phyloP scores from a whole-genome alignment of 2,888 invertebrate species.

The Hybos culiciformis region DNA sequence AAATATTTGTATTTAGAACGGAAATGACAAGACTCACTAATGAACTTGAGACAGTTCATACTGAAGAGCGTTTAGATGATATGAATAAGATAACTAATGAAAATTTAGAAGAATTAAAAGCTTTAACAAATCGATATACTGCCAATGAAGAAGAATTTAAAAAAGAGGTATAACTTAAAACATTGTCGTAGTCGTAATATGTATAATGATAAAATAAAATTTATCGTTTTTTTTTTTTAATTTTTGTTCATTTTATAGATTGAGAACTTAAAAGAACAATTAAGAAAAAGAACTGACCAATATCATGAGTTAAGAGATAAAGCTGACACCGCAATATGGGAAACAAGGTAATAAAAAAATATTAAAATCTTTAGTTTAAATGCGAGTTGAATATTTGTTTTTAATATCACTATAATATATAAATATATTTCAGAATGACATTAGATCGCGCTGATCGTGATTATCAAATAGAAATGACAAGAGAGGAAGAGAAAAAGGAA shows the following conservation, averaged over 20 bases:
- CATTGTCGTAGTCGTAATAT: too few relatives aligned
- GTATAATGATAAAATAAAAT: not conserved
- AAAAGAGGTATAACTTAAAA: too few relatives aligned
- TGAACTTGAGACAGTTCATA: constrained; percentile 46
- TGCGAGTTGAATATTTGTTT: constrained; percentile 56
- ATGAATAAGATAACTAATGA: constrained; percentile 41
- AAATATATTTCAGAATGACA: constrained; percentile 31
- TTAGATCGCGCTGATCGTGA: constrained; percentile 35
- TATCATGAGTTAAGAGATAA: constrained; percentile 37
- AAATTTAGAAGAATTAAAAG: constrained; percentile 43
- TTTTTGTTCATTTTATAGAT: constrained; percentile 39
- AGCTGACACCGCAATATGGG: constrained; percentile 41
- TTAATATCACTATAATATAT: too few relatives aligned
- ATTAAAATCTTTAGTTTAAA: too few relatives aligned
- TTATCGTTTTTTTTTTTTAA: not conserved
- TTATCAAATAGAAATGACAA: constrained; percentile 33
- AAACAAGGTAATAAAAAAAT: too few relatives aligned
- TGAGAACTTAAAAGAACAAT: constrained; percentile 47
- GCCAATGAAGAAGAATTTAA: constrained; percentile 41
- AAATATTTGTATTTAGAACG: constrained; percentile 26
- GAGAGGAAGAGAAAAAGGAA: constrained; percentile 30
- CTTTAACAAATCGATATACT: constrained; percentile 42
- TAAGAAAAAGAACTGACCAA: constrained; percentile 34
- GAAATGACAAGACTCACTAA: constrained; percentile 48
- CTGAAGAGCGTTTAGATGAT: constrained; percentile 44